These are phyloP conservation scores for Oryzias javanicus DNA, from an alignment of 2,113 vertebrate genomes.

Conservation along the genomic window DNA sequence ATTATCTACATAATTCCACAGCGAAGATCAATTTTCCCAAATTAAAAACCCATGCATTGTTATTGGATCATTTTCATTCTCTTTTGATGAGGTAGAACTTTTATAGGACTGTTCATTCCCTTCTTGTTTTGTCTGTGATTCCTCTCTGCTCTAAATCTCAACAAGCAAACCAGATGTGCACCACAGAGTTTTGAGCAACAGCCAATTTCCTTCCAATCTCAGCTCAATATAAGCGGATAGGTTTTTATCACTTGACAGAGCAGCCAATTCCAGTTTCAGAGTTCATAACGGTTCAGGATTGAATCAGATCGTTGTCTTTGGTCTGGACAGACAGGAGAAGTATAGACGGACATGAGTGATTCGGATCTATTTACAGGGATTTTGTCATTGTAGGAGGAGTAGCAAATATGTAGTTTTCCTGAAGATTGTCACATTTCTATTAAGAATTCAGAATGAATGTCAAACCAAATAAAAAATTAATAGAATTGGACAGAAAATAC, in stretches of 20 bases:
- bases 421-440: conserved; percentile 8
- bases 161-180: conserved; percentile 60
- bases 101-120: too few relatives aligned
- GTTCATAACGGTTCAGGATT: conserved; percentile 18
- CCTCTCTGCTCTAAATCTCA: conserved; percentile 42
- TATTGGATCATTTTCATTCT: conserved; percentile 20
- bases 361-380: conserved; percentile 33
- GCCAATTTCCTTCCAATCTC: conserved; percentile 67
- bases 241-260: conserved; percentile 46
- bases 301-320: conserved; percentile 23
- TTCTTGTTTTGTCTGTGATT: conserved; percentile 29
- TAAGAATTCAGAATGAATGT: conserved; percentile 18
- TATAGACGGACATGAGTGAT: conserved; percentile 17
- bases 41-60: too few relatives aligned
- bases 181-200: conserved; percentile 54
- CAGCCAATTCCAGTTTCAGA: conserved; percentile 46
- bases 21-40: too few relatives aligned
- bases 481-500: conserved; percentile 38
- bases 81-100: background rate
- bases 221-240: conserved; percentile 46
- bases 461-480: conserved; percentile 41
- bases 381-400: conserved; percentile 5
- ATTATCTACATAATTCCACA: too few relatives aligned
- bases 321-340: conserved; percentile 11
- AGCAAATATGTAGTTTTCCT: conserved; percentile 4